Evolutionary conservation across 2,888 invertebrate species (phyloP).

Genomic region (Operophtera brumata): DNA sequence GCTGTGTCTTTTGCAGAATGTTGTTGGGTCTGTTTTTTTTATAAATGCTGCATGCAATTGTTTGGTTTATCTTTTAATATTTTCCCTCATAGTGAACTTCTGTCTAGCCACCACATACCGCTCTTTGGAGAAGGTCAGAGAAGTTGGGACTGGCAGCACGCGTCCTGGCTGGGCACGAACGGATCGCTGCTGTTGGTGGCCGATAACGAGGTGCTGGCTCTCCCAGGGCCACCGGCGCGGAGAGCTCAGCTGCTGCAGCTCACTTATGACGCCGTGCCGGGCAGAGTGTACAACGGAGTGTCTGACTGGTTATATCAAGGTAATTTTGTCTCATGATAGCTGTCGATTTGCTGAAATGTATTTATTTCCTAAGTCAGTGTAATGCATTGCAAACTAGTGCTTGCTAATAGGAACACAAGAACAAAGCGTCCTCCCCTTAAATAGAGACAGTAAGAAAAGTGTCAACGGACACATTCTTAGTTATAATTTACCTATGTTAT

Average conservation of each 20-base stretch:
- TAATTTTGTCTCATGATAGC: conserved; percentile 44
- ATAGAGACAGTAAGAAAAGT: too few relatives aligned
- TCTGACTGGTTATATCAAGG: conserved; percentile 99
- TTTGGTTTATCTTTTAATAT: conserved; percentile 21
- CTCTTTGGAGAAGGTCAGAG: conserved; percentile 89
- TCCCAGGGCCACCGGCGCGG: conserved; percentile 85
- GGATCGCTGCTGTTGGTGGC: conserved; percentile 89
- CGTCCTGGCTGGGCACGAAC: conserved; percentile 90
- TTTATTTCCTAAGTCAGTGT: too few relatives aligned
- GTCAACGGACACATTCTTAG: too few relatives aligned
- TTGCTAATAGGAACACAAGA: too few relatives aligned
- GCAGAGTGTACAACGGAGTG: conserved; percentile 93
- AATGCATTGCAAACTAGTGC: too few relatives aligned
- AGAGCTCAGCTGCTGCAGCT: conserved; percentile 83
- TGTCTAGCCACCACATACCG: conserved; percentile 89
- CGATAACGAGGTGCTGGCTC: conserved; percentile 94
- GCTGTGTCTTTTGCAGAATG: conserved; percentile 29
- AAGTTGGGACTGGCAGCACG: conserved; percentile 87
- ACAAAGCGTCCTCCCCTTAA: too few relatives aligned
- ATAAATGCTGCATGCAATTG: conserved; percentile 14
- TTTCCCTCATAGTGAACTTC: conserved; percentile 26
- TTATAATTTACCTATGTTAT: too few relatives aligned
- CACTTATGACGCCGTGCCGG: conserved; percentile 89
- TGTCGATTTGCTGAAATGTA: background rate
- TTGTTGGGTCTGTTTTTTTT: conserved; percentile 13